phyloP scores from a whole-genome alignment of 1,140 invertebrate genomes.

The Cyclina sinensis region DNA sequence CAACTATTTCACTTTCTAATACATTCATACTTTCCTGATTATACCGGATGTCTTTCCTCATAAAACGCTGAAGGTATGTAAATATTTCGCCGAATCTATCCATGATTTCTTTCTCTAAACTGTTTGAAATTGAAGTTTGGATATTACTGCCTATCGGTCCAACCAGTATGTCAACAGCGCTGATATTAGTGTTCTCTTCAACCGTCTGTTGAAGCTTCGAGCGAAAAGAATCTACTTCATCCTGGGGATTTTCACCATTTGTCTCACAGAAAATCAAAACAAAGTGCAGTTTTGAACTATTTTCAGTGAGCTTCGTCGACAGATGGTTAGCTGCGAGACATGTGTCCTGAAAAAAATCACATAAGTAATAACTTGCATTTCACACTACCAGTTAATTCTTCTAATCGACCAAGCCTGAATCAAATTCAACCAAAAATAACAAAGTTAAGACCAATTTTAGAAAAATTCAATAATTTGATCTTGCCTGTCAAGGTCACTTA shows the following conservation, averaged over 20 bases:
- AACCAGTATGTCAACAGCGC: background rate
- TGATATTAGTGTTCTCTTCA: background rate
- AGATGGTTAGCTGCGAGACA: no score
- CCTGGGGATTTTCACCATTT: background rate
- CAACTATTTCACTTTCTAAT: background rate
- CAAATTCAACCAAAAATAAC: no score
- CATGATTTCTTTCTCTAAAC: background rate
- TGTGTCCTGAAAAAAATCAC: no score
- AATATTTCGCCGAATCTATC: background rate
- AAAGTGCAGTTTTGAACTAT: no score
- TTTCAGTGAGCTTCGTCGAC: no score
- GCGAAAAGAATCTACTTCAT: background rate
- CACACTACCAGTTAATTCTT: no score
- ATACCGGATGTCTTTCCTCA: background rate
- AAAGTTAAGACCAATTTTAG: no score
- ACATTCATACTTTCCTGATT: background rate
- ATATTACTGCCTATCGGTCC: background rate
- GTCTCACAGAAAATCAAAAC: background rate
- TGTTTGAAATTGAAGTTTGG: background rate
- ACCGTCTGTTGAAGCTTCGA: background rate
- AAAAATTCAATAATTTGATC: no score
- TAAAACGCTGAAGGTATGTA: background rate
- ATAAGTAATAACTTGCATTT: no score
- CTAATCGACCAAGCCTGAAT: no score
- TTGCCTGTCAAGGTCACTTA: no score